Evolutionary conservation across 2,888 invertebrate genomes (phyloP), one percentile per base, ranked within the genome.

Genomic region (Meghimatium bilineatum): DNA sequence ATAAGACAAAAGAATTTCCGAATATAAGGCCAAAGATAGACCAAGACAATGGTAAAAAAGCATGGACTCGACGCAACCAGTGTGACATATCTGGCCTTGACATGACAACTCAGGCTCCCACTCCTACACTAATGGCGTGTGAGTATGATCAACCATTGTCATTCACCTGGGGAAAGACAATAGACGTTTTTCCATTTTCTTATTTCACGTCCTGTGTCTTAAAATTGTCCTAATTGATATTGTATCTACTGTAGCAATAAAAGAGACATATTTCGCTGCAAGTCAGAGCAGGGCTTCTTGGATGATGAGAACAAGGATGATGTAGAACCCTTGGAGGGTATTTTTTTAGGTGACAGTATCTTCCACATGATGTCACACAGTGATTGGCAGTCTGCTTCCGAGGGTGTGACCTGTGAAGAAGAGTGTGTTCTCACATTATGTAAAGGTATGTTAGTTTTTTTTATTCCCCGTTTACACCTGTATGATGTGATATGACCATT

Each of bases 261-360:
- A 93, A 96, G 97, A 91, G 97, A 98, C 92, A 97, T 93, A 89
- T 98, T 97, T 94, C 95, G 98, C 88, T 97, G 97, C 84, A 97
- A 98, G 94, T 98, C 98, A 85, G 97, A 97, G 94, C 97, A 92
- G 32, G 91, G 92, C 84, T 86, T 92, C 29, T 78, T 86, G 80
- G 89, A 89, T 14, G 83, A 88, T 3, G 75, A 52, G 17, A 82
- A 77, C 32, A 80, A 80, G 23, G 86, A 87, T 23, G 86, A 87
- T 3, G 49, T 32, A 52, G 72, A 67, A 69, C 69, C 32, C 26
- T 52, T 36, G 8, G 83, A 84, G 77, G 86, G 82, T n/a, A 56
- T 34, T 81, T 85, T 86, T 84, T 83, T 85, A 85, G 86, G 85
- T 38, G 86, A 82, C 80, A 85, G 85, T 82, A 81, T 86, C 84